These are phyloP conservation scores for Azemiops feae DNA, from an alignment of 2,113 vertebrate species.

Conservation along the genomic window DNA sequence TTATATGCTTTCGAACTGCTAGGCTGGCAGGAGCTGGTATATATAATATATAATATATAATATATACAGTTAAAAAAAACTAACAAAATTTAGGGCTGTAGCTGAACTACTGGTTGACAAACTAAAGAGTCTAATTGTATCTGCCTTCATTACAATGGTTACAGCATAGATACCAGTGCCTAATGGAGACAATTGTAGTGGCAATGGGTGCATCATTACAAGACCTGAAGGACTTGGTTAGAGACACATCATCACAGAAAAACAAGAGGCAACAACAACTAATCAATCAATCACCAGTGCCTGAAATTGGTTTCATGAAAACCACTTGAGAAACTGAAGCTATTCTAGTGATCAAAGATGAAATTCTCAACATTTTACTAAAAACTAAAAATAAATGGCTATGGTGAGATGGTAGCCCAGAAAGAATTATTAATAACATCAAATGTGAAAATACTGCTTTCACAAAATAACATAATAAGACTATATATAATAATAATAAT, in stretches of 20 bases:
- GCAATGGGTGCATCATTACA: background rate
- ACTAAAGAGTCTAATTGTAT: background rate
- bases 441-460: background rate
- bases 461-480: background rate
- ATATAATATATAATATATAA: background rate
- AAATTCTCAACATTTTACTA: background rate
- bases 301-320: background rate
- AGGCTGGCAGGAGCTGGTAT: no score
- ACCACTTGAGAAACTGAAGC: background rate
- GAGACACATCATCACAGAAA: background rate
- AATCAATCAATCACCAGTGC: background rate
- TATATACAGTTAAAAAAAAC: no score
- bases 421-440: background rate
- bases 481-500: no score
- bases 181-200: background rate
- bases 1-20: no score
- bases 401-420: background rate
- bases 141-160: background rate
- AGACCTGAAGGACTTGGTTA: background rate
- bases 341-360: background rate
- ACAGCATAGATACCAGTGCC: background rate
- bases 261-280: background rate
- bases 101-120: background rate
- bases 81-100: background rate
- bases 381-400: background rate